Base-by-base conservation (phyloP, 2,888 invertebrate species). In the Heterodera filipjevi region DNA sequence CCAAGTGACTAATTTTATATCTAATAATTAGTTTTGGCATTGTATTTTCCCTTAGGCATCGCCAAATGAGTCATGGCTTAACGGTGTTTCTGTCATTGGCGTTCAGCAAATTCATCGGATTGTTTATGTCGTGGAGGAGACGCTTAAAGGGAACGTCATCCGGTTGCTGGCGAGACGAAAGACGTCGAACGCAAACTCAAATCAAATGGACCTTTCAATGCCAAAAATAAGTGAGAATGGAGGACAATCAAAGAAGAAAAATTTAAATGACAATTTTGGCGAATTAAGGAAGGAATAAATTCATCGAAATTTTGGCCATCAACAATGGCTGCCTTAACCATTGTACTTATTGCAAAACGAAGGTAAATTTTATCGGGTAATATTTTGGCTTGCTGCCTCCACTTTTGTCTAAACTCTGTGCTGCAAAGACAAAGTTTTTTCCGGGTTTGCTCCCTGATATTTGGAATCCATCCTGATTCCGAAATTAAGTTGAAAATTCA, bases 51-150 rank as follows among this genome's bases (percentile, higher is more conserved):
- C 75, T 71, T 70, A 85, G 81, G 96, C 96, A 0, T 90, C 91
- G 53, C 91, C 91, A 10, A 90, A 89, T 77, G 87, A 91, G 59
- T 80, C 84, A 1, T 89, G 85, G 85, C 84, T 82, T 53, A 89
- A 91, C 86, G 94, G 95, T 0, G 91, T 97, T 14, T 97, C 97
- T 85, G 92, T 97, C 1, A 94, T 99, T n/a, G 98, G 98, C 0
- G 97, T 98, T 0, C 96, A 98, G 87, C 98, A 99, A 91, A 98
- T 99, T 80, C 97, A 99, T 90, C 92, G 96, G 81, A 95, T 99
- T 1, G 94, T 97, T 0, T 96, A 98, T 91, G 95, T 98, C 0
- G 97, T 99, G 0, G 98, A 98, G 90, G 97, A 99, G 90, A 96
- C 97, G 0, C 90, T 99, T 0, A 96, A 96, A 92, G 97, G 95